These are phyloP conservation scores for Drosophila varians DNA, from an alignment of 1,140 invertebrate species.

Conservation along the genomic window DNA sequence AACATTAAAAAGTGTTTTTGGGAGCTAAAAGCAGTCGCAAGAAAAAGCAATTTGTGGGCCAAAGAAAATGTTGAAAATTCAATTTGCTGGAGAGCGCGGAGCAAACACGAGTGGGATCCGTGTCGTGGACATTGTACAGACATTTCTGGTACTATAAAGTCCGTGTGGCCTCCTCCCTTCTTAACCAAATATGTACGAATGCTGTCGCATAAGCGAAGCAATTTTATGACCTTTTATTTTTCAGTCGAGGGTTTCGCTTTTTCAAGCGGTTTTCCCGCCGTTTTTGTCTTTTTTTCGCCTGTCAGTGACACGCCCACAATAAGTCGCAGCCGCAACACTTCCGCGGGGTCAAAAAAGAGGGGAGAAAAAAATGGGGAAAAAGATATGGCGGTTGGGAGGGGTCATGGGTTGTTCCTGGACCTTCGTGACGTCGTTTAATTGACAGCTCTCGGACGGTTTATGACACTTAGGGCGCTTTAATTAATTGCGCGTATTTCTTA, in stretches of 20 bases:
- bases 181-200: constrained; percentile 15
- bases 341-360: constrained; percentile 8
- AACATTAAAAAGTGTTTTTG: background rate
- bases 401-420: background rate
- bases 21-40: background rate
- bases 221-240: constrained; percentile 45
- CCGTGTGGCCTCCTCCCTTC: background rate
- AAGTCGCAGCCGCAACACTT: constrained; percentile 39
- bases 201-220: constrained; percentile 14
- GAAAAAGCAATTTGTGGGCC: constrained; percentile 25
- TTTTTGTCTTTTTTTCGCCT: background rate
- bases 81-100: constrained; percentile 29
- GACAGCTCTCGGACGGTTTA: constrained; percentile 55
- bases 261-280: constrained; percentile 8
- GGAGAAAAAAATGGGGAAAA: background rate
- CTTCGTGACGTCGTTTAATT: constrained; percentile 50
- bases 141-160: constrained; percentile 4
- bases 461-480: constrained; percentile 69
- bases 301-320: constrained; percentile 33
- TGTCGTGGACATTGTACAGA: constrained; percentile 1
- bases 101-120: constrained; percentile 4
- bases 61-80: constrained; percentile 43
- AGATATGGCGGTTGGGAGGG: background rate
- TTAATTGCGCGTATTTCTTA: constrained; percentile 63
- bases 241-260: constrained; percentile 1